These are phyloP conservation scores for Crepidodera aurea DNA, from an alignment of 2,888 invertebrate genomes.

Conservation along the genomic window DNA sequence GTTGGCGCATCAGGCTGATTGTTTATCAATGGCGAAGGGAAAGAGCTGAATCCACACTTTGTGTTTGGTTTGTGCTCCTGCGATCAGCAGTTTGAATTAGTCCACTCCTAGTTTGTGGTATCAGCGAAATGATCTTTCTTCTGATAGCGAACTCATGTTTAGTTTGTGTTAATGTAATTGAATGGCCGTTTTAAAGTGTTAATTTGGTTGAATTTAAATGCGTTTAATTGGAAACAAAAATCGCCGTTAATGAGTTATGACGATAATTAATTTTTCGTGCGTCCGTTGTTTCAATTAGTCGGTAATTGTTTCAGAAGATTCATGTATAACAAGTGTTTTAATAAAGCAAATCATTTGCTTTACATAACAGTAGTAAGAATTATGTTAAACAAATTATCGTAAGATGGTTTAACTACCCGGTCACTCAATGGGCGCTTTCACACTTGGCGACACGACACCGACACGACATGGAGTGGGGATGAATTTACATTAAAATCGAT, in stretches of 20 bases:
- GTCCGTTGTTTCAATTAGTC: neutral
- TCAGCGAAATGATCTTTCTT: conserved; percentile 42
- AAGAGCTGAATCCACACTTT: conserved; percentile 52
- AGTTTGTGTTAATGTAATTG: conserved; percentile 39
- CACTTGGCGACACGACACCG: too few relatives aligned
- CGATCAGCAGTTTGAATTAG: conserved; percentile 36
- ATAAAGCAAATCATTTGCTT: too few relatives aligned
- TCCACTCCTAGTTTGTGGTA: conserved; percentile 33
- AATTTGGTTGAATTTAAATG: conserved; percentile 19
- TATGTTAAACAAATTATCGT: too few relatives aligned
- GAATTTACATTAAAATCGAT: too few relatives aligned
- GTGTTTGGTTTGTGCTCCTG: conserved; percentile 35
- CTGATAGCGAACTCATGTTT: conserved; percentile 36
- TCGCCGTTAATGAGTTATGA: neutral
- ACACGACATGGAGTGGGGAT: too few relatives aligned
- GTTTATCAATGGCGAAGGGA: conserved; percentile 49
- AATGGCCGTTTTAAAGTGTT: conserved; percentile 24
- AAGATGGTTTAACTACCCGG: too few relatives aligned
- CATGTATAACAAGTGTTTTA: too few relatives aligned
- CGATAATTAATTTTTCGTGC: neutral
- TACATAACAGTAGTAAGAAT: too few relatives aligned
- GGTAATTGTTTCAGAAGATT: too few relatives aligned
- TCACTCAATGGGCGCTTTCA: too few relatives aligned
- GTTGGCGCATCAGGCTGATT: conserved; percentile 46
- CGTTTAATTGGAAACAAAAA: conserved; percentile 19